Evolutionary conservation across 1,140 invertebrate species (phyloP).

Genomic region (Drosophila bocqueti): DNA sequence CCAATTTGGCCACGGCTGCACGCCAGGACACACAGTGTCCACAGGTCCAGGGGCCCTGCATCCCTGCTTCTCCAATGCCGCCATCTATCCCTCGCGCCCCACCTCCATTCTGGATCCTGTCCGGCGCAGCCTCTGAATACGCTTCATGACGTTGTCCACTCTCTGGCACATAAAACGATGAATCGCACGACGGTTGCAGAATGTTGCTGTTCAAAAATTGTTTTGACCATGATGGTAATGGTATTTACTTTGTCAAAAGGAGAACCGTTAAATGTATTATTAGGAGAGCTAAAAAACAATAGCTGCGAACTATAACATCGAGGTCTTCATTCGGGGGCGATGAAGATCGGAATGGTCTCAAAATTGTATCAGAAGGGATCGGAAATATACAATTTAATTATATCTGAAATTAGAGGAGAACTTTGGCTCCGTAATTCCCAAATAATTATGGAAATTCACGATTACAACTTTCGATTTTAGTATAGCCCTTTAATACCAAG

Average conservation of each 20-base stretch:
- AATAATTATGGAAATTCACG: no score
- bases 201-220: neutral
- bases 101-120: slow-evolving; percentile 5
- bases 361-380: no score
- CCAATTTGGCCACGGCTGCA: slow-evolving; percentile 84
- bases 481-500: no score
- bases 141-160: slow-evolving; percentile 58
- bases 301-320: neutral
- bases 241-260: neutral
- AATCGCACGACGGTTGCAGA: neutral
- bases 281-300: neutral
- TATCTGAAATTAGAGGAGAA: no score
- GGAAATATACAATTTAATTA: no score
- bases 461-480: no score
- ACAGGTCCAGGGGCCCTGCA: slow-evolving; percentile 22
- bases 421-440: no score
- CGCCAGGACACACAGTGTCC: slow-evolving; percentile 55
- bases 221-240: neutral
- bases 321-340: neutral
- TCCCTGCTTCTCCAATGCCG: neutral
- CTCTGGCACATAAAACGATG: slow-evolving; percentile 2
- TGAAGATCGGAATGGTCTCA: neutral
- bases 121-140: slow-evolving; percentile 58
- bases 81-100: slow-evolving; percentile 1
- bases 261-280: no score